Percentiles rank a stretch among this genome's conserved stretches.
These are phyloP conservation scores for Sternarchorhynchus goeldii DNA, from an alignment of 2,797 vertebrate genomes.

Conservation along the genomic window DNA sequence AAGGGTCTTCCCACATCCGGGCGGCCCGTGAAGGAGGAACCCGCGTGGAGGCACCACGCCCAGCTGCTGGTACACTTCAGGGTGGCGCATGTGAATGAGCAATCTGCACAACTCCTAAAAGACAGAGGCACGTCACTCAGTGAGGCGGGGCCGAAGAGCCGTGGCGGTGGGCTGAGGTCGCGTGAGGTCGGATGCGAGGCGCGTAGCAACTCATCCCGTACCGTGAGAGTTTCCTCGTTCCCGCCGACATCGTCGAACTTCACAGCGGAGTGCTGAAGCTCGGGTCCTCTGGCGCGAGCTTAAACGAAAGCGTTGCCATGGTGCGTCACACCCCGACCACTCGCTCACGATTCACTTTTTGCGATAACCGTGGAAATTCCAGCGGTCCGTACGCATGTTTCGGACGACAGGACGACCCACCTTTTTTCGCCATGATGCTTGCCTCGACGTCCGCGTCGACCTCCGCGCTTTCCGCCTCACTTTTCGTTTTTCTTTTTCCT, in stretches of 20 bases:
- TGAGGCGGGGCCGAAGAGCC: too few species aligned
- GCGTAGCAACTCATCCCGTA: constrained; percentile 50
- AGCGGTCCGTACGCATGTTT: too few species aligned
- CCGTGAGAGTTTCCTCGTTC: constrained; percentile 85
- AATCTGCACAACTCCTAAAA: constrained; percentile 91
- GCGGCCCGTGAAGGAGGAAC: constrained; percentile 93
- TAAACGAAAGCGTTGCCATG: constrained; percentile 23
- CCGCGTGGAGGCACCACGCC: constrained; percentile 89
- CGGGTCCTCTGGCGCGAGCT: constrained; percentile 73
- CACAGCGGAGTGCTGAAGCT: constrained; percentile 80
- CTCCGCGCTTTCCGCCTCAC: constrained; percentile 53
- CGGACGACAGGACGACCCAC: constrained; percentile 57
- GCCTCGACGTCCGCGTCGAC: constrained; percentile 70
- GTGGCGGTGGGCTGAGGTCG: background rate
- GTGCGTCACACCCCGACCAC: too few species aligned
- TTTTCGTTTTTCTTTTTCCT: constrained; percentile 70
- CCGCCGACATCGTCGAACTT: constrained; percentile 93
- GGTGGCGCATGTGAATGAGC: constrained; percentile 90
- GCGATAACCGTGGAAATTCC: background rate
- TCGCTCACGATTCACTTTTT: background rate
- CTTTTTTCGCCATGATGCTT: constrained; percentile 70
- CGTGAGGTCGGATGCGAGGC: background rate
- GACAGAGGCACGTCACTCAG: background rate
- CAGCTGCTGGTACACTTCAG: constrained; percentile 89
- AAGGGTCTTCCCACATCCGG: constrained; percentile 94